Evolutionary conservation across 2,113 vertebrate genomes (phyloP), one percentile per base, ranked within the genome.

Genomic region (Coptodon bakossiorum): DNA sequence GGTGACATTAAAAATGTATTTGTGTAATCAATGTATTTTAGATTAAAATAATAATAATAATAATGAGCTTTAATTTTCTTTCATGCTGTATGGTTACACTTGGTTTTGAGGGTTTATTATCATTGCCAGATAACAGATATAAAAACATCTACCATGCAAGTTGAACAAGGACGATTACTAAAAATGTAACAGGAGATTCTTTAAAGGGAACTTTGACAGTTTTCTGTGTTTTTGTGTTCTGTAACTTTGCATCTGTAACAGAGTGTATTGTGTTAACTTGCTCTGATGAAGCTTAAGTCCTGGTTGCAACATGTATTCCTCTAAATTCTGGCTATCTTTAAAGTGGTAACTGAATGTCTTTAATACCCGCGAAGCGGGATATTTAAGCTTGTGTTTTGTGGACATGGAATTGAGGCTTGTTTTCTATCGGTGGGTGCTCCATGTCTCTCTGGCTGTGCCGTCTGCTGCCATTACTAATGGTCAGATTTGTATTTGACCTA

Each of bases 401-500:
- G 83, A 88, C 71, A 80, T 82, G 68, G 79, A 84, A 14, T n/a
- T 85, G 61, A 27, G 53, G 56, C n/a, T 85, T 83, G 83, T 73
- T 88, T 87, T 61, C 68, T 79, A 82, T 61, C 24, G 1, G 54
- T 83, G 27, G 61, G 24, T 54, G 82, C 86, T 40, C 40, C 52
- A 61, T 88, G 73, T 93, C 87, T 89, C 68, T 89, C 73, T 73
- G 87, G 85, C 89, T 89, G 80, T 92, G 84, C 80, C 8, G 22
- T 86, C 84, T 91, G 86, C 90, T 94, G 92, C 88, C 93, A 93
- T 95, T 95, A 94, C 50, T 80, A 73, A 90, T 82, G 88, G 82
- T 93, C 89, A 91, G 95, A 95, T 96, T 88, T 94, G 24, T 87
- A 90, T 97, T 96, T 95, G 96, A 95, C 96, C 96, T 95, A 54